Base-by-base conservation (phyloP, 2,113 vertebrate species). In the Pogonocichla stellata region DNA sequence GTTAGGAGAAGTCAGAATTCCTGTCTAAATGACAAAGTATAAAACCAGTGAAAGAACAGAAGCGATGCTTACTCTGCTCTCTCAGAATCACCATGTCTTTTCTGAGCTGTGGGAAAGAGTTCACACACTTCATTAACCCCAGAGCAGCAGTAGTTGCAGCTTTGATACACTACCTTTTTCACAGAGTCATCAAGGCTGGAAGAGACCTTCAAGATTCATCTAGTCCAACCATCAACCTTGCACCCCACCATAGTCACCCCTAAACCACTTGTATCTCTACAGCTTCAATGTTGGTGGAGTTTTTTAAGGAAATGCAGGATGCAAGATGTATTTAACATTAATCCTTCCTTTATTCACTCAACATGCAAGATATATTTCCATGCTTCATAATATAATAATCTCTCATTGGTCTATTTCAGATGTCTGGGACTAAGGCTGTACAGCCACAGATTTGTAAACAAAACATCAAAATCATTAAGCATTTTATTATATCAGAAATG, bases 261-360 rank as follows among this genome's bases (percentile, higher is more conserved):
- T 22, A 47, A 31, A 34, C 9, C 54, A 69, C 54, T 81, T 62
- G 2, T 9, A 31, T 20, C 23, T 18, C 23, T 79, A 29, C 10
- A 78, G 22, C 8, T 69, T 23, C 47, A 23, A 0, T 22, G 6
- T 2, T 40, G 47, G n/a, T 19, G 45, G 6, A 7, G 10, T 2
- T 6, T 70, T 74, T 62, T 10, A 33, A 31, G 12, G 19, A 79
- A 75, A 88, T 33, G 56, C 6, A 43, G 0, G 0, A 64, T 23
- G 51, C 7, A 66, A 58, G 10, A 84, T 18, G 13, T 28, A 57
- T 77, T 65, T 61, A 71, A 69, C 7, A 31, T 43, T 66, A 70
- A 28, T 58, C 25, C 24, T 67, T 71, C 28, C 57, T 64, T 95
- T 64, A 58, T 24, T 84, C 53, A 73, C 12, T 75, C 51, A 72